Percentiles rank a stretch among this genome's conserved stretches.
Evolutionary conservation across 2,113 vertebrate species (phyloP).

Genomic region (Anoplopoma fimbria): DNA sequence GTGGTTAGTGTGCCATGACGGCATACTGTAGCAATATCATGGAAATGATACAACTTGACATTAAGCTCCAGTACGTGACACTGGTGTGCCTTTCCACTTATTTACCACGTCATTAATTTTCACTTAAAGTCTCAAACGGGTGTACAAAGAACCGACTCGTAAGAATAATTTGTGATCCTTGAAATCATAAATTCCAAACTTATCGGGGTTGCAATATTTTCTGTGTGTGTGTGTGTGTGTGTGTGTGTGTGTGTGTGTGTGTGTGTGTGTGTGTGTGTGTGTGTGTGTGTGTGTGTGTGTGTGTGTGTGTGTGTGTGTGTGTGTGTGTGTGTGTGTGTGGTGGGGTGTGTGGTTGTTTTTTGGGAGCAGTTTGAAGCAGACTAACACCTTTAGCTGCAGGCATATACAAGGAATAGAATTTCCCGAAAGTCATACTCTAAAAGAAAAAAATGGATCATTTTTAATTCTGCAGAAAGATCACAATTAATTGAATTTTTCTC

Average conservation of each 20-base stretch:
- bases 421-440: neutral
- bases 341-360: neutral
- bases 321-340: neutral
- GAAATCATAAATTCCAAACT: slow-evolving; percentile 53
- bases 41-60: slow-evolving; percentile 54
- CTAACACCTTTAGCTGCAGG: slow-evolving; percentile 24
- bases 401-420: slow-evolving; percentile 14
- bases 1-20: slow-evolving; percentile 1
- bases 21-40: slow-evolving; percentile 30
- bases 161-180: slow-evolving; percentile 59
- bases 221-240: neutral
- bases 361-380: slow-evolving; percentile 32
- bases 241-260: neutral
- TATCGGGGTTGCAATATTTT: slow-evolving; percentile 25
- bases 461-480: no score
- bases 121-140: slow-evolving; percentile 42
- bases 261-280: neutral
- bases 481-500: neutral
- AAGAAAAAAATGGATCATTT: no score
- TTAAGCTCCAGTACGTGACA: slow-evolving; percentile 50
- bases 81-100: slow-evolving; percentile 52
- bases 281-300: neutral
- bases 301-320: neutral
- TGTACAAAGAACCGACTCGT: slow-evolving; percentile 28
- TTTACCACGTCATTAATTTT: slow-evolving; percentile 66